A percentile compares a stretch with the other conserved stretches of the same genome.
Evolutionary conservation across 2,113 vertebrate genomes (phyloP).

Genomic region (Entomyzon cyanotis): DNA sequence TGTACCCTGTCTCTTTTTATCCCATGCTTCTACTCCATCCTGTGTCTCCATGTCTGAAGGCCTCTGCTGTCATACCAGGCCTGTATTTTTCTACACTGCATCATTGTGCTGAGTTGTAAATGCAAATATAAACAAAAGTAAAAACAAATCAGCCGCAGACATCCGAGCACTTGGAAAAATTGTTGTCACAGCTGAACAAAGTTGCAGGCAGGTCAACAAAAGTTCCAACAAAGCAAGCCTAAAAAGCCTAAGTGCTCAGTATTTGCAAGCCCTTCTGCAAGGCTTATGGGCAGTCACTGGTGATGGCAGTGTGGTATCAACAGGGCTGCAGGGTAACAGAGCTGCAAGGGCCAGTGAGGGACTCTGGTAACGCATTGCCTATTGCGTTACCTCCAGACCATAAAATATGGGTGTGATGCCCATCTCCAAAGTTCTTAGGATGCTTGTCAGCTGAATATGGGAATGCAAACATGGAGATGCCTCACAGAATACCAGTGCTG

Average conservation of each 20-base stretch:
- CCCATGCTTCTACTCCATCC: neutral
- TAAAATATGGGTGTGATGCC: neutral
- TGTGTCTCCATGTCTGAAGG: neutral
- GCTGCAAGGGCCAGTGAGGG: neutral
- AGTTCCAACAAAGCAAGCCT: neutral
- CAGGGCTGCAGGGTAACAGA: neutral
- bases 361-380: neutral
- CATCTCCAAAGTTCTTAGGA: neutral
- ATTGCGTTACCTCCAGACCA: rapidly evolving
- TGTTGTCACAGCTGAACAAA: neutral
- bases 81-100: neutral
- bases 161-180: neutral
- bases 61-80: neutral
- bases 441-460: neutral
- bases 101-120: neutral
- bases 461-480: neutral
- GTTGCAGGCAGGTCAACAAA: neutral
- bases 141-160: neutral
- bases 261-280: neutral
- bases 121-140: neutral
- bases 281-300: neutral
- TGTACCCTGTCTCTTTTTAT: neutral
- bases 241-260: neutral
- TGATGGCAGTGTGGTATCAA: neutral
- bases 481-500: neutral